Evolutionary conservation across 2,797 vertebrate genomes (phyloP).

Genomic region (Falco rusticolus): DNA sequence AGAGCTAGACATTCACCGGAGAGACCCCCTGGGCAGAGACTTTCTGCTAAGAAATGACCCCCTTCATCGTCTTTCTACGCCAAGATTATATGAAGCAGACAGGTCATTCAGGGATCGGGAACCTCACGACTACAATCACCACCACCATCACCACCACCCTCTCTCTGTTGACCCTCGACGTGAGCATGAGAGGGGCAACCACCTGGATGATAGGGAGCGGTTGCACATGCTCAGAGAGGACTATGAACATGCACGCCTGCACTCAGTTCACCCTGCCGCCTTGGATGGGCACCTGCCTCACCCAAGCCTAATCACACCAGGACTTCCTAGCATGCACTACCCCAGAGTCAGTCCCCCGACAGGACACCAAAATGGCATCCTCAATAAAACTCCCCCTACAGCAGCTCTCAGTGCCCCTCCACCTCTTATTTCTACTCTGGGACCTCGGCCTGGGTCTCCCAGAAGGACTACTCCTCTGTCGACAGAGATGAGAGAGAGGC

Average conservation of each 20-base stretch:
- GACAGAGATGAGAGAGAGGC: constrained; percentile 92
- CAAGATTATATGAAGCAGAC: constrained; percentile 90
- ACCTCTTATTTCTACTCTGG: constrained; percentile 92
- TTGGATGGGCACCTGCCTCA: constrained; percentile 92
- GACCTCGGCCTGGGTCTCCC: constrained; percentile 88
- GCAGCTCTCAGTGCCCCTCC: constrained; percentile 95
- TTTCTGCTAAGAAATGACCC: constrained; percentile 91
- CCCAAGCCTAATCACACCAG: constrained; percentile 87
- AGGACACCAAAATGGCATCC: constrained; percentile 90
- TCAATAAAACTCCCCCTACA: constrained; percentile 93
- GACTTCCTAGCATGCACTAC: constrained; percentile 97
- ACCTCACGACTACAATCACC: constrained; percentile 92
- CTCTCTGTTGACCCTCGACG: constrained; percentile 89
- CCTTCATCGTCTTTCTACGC: constrained; percentile 88
- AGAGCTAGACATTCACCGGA: constrained; percentile 92
- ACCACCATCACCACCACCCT: constrained; percentile 83
- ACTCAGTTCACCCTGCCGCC: constrained; percentile 81
- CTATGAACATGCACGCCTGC: constrained; percentile 88
- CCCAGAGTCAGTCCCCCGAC: constrained; percentile 90
- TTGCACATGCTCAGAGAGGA: constrained; percentile 94
- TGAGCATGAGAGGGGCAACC: constrained; percentile 87
- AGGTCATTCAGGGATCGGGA: constrained; percentile 94
- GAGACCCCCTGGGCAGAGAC: constrained; percentile 92
- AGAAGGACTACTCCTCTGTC: constrained; percentile 94
- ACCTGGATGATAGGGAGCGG: constrained; percentile 90